These are phyloP conservation scores for Druon quercuslanigerum DNA, from an alignment of 1,140 invertebrate genomes.

Conservation along the genomic window DNA sequence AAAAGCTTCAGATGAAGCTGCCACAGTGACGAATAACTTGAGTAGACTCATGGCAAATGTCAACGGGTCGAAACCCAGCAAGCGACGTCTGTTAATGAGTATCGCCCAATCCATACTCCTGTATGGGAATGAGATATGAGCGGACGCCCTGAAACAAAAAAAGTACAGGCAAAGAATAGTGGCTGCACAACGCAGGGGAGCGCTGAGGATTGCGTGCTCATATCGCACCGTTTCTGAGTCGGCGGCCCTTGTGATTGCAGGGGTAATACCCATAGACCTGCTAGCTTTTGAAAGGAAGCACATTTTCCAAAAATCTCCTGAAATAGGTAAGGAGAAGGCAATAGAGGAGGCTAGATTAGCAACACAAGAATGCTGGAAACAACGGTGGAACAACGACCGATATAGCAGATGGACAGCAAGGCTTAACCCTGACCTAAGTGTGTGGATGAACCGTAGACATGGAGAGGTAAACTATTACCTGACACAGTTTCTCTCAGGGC, in stretches of 20 bases:
- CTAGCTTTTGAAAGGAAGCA: not conserved
- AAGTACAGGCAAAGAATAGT: too few relatives aligned
- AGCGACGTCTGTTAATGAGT: too few relatives aligned
- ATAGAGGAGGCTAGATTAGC: not conserved
- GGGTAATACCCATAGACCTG: not conserved
- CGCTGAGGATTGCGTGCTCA: not conserved
- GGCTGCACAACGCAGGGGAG: not conserved
- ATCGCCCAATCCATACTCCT: too few relatives aligned
- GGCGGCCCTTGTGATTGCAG: not conserved
- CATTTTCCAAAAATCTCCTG: not conserved
- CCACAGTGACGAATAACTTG: too few relatives aligned
- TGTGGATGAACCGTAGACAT: conserved; percentile 5
- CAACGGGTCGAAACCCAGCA: too few relatives aligned
- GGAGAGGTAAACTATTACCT: too few relatives aligned
- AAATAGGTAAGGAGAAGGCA: not conserved
- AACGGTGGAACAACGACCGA: not conserved
- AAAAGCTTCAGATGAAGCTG: too few relatives aligned
- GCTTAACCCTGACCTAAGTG: not conserved
- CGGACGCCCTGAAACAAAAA: too few relatives aligned
- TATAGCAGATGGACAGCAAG: conserved; percentile 17
- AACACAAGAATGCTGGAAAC: not conserved
- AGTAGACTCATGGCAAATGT: too few relatives aligned
- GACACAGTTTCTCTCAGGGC: conserved; percentile 34
- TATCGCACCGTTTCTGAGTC: not conserved
- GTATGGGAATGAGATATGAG: too few relatives aligned